These are phyloP conservation scores for Lates japonicus DNA, from an alignment of 2,797 vertebrate species.

Conservation along the genomic window DNA sequence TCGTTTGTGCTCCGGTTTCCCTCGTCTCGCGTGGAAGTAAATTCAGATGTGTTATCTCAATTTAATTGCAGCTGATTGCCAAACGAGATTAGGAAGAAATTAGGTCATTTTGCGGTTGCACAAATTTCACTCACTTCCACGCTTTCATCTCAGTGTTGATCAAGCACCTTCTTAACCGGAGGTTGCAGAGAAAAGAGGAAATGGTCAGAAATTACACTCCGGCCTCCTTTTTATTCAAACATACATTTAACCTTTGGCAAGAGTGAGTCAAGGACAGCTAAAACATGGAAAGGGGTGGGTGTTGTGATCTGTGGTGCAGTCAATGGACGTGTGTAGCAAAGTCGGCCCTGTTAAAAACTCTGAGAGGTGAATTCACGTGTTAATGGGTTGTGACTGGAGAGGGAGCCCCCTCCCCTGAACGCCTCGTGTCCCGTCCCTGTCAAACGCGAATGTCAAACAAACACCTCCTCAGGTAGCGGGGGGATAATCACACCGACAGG, in stretches of 20 bases:
- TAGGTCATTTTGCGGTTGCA: slow-evolving; percentile 82
- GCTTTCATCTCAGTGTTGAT: slow-evolving; percentile 81
- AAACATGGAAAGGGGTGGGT: slow-evolving; percentile 18
- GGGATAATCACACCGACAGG: slow-evolving; percentile 89
- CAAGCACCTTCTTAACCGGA: slow-evolving; percentile 79
- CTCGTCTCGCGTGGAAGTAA: slow-evolving; percentile 59
- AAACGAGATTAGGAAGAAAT: slow-evolving; percentile 79
- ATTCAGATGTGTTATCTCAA: slow-evolving; percentile 78
- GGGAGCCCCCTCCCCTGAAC: slow-evolving; percentile 77
- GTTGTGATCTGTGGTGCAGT: slow-evolving; percentile 70
- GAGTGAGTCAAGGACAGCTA: slow-evolving; percentile 80
- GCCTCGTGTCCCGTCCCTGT: slow-evolving; percentile 87
- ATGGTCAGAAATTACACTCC: slow-evolving; percentile 72
- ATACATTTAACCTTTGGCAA: slow-evolving; percentile 82
- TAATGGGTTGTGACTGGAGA: slow-evolving; percentile 89
- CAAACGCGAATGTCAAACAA: slow-evolving; percentile 91
- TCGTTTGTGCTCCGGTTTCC: slow-evolving; percentile 38
- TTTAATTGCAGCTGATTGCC: slow-evolving; percentile 83
- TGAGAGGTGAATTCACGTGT: slow-evolving; percentile 85
- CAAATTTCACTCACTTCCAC: slow-evolving; percentile 73
- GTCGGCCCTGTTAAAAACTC: slow-evolving; percentile 76
- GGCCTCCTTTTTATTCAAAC: slow-evolving; percentile 76
- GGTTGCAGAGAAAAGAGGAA: slow-evolving; percentile 73
- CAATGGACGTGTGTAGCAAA: slow-evolving; percentile 71
- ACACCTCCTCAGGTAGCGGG: slow-evolving; percentile 90